phyloP scores from a whole-genome alignment of 2,113 vertebrate species.

The Macrotis lagotis region DNA sequence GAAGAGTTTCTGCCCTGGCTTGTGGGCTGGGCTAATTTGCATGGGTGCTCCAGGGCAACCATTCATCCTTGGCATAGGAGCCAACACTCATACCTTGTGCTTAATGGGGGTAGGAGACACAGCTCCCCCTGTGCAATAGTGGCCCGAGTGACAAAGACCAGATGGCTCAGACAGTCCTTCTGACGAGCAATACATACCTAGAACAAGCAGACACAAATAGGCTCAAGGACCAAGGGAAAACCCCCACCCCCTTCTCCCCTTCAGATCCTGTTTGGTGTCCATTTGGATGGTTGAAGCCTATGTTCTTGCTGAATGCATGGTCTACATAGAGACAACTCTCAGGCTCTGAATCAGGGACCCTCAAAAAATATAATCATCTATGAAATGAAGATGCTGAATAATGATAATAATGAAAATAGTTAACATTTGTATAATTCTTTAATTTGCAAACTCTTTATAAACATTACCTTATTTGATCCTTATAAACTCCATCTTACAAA shows the following conservation, averaged over 20 bases:
- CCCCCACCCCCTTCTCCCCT: not conserved
- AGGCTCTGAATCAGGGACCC: not conserved
- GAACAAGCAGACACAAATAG: not conserved
- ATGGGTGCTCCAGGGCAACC: too few relatives aligned
- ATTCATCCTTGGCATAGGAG: fast-evolving
- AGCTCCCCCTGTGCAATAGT: slow-evolving; percentile 89
- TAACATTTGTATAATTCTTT: not conserved
- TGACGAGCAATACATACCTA: slow-evolving; percentile 91
- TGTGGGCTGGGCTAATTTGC: not conserved
- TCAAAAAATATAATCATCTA: not conserved
- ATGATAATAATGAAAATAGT: not conserved
- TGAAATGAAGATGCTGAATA: not conserved
- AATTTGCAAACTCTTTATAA: not conserved
- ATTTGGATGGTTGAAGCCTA: not conserved
- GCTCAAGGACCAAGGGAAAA: not conserved
- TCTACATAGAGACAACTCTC: not conserved
- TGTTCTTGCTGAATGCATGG: not conserved
- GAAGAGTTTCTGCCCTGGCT: not conserved
- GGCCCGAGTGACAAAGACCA: slow-evolving; percentile 88
- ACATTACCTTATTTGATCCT: not conserved
- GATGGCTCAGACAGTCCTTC: slow-evolving; percentile 86
- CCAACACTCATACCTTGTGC: slow-evolving; percentile 79
- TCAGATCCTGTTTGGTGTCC: not conserved
- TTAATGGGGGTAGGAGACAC: slow-evolving; percentile 86
- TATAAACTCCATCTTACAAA: not conserved